Evolutionary conservation across 2,797 vertebrate genomes (phyloP).

Genomic region (Sebastes hubbsi): DNA sequence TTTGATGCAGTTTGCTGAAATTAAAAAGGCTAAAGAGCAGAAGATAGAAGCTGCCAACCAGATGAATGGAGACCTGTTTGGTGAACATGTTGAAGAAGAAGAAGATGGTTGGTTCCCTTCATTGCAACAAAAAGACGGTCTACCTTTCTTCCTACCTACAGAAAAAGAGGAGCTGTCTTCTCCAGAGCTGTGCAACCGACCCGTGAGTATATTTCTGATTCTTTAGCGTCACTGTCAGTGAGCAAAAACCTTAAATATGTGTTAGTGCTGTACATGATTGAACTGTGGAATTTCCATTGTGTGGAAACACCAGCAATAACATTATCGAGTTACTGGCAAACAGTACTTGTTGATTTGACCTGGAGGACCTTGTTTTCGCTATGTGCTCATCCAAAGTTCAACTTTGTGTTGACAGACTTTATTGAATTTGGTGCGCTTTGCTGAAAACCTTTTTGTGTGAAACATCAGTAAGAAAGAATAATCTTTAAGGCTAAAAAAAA

Average conservation of each 20-base stretch:
- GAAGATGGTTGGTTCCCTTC: constrained; percentile 63
- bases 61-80: constrained; percentile 48
- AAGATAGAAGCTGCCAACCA: constrained; percentile 86
- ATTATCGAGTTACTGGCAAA: constrained; percentile 36
- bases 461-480: constrained; percentile 5
- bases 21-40: constrained; percentile 87
- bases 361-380: constrained; percentile 6
- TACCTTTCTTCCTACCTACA: constrained; percentile 82
- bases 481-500: neutral
- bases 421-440: constrained; percentile 40
- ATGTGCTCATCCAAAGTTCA: constrained; percentile 73
- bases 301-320: neutral
- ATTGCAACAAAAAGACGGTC: constrained; percentile 61
- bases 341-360: constrained; percentile 62
- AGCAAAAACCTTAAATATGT: neutral
- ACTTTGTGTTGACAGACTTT: constrained; percentile 53
- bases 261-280: neutral
- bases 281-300: neutral
- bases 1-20: constrained; percentile 86
- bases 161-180: constrained; percentile 91
- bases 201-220: constrained; percentile 83
- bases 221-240: neutral
- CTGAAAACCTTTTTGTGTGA: constrained; percentile 14
- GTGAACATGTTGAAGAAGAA: constrained; percentile 52
- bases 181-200: constrained; percentile 90